These are phyloP conservation scores for Pocota personata DNA, from an alignment of 2,888 invertebrate genomes.

Conservation along the genomic window DNA sequence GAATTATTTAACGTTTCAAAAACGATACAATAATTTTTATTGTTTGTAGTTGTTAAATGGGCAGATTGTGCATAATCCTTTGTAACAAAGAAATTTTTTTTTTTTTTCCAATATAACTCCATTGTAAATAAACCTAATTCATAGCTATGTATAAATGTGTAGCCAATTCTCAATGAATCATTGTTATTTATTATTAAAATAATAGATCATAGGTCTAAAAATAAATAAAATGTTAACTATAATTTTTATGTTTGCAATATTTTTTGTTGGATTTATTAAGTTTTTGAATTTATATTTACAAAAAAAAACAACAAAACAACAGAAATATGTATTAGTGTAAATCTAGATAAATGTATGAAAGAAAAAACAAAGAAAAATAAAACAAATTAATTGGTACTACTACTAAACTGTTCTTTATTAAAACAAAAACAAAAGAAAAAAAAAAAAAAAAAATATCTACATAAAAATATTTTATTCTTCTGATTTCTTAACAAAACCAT, in stretches of 20 bases:
- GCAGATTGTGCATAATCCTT: conserved; percentile 1
- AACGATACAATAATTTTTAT: background rate
- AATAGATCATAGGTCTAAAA: conserved; percentile 35
- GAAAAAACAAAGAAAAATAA: conserved; percentile 16
- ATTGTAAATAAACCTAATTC: conserved; percentile 49
- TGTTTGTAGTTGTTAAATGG: background rate
- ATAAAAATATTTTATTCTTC: conserved; percentile 13
- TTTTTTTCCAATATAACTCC: background rate
- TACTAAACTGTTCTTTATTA: conserved; percentile 52
- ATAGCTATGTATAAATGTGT: conserved; percentile 1
- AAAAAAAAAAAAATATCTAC: conserved; percentile 6
- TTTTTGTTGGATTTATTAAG: conserved; percentile 53
- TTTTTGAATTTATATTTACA: conserved; percentile 44
- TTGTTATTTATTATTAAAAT: conserved; percentile 63
- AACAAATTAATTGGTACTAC: conserved; percentile 31
- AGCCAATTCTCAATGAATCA: conserved; percentile 35
- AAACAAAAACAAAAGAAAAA: conserved; percentile 21
- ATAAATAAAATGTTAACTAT: conserved; percentile 48
- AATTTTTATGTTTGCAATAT: conserved; percentile 40
- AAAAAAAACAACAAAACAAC: conserved; percentile 8
- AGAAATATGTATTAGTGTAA: conserved; percentile 13
- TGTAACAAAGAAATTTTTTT: conserved; percentile 2
- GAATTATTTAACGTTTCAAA: background rate
- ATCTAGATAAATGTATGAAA: conserved; percentile 35
- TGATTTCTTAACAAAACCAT: conserved; percentile 33